A percentile compares a stretch with the other conserved stretches of the same genome.
Evolutionary conservation across 2,888 invertebrate species (phyloP).

Genomic region (Parochlus steinenii): DNA sequence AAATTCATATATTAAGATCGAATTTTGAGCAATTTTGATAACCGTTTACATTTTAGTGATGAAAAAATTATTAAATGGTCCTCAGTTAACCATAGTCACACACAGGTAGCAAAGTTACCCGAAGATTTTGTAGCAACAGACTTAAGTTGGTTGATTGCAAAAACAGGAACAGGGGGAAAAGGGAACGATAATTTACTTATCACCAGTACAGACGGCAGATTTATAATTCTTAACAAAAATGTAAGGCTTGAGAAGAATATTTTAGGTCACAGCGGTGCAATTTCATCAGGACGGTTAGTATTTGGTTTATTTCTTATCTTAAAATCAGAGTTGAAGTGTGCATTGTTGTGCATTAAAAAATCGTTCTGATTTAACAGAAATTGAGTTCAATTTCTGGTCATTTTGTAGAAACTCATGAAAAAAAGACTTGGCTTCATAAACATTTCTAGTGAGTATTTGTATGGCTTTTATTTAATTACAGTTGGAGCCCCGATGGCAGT

Average conservation of each 20-base stretch:
- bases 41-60: conserved; percentile 43
- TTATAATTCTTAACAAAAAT: conserved; percentile 72
- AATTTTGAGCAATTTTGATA: conserved; percentile 10
- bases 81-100: conserved; percentile 58
- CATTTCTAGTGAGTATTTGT: too few relatives aligned
- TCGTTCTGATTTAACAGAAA: too few relatives aligned
- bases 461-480: too few relatives aligned
- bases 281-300: conserved; percentile 66
- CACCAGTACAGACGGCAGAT: conserved; percentile 76
- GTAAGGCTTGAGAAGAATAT: conserved; percentile 87
- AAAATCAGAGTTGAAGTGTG: too few relatives aligned
- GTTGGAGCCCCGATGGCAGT: conserved; percentile 91
- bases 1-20: conserved; percentile 17
- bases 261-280: conserved; percentile 83
- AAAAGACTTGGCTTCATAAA: too few relatives aligned
- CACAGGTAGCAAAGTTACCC: conserved; percentile 58
- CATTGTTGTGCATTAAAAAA: too few relatives aligned
- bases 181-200: conserved; percentile 61
- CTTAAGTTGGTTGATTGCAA: conserved; percentile 63
- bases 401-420: too few relatives aligned
- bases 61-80: conserved; percentile 85
- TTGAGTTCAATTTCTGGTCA: too few relatives aligned
- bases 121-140: conserved; percentile 77
- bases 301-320: too few relatives aligned
- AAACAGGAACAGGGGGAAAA: conserved; percentile 24